Base-by-base conservation (phyloP, 2,113 vertebrate species). In the Grantiella picta region DNA sequence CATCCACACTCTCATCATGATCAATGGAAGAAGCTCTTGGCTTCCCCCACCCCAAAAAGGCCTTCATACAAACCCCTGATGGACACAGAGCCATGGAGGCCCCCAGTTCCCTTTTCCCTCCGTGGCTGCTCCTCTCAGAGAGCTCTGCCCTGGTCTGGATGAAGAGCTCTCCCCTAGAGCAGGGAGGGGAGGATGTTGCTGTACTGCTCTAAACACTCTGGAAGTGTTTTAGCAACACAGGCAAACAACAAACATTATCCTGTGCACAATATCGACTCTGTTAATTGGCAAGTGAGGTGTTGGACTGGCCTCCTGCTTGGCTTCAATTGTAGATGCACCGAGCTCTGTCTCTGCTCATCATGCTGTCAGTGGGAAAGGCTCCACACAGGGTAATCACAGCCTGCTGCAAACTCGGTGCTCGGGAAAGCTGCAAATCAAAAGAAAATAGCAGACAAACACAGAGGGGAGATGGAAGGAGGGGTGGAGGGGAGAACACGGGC, bases 281-380 rank as follows among this genome's bases (percentile, higher is more conserved):
- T 90, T 95, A 95, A 97, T 96, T 95, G 91, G 96, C 79, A 91
- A 86, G 94, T 83, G 82, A 94, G 95, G 92, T 75, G 92, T 45
- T 88, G 86, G 91, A 28, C 92, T 60, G 92, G 94, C 89, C 91
- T 95, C 96, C 92, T 81, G 95, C 95, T 91, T 86, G 80, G 95
- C 70, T 95, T 84, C 95, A 94, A 96, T 96, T 89, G 91, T 70
- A 82, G 75, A 79, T 71, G 91, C 87, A 49, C 87, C 2, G 15
- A 93, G 47, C 76, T 56, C 75, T 20, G 76, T 15, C 90, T 95
- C 81, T 5, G 38, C 91, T 96, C 90, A 95, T 97, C 96, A 92
- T 12, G 73, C 94, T 94, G 90, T 86, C 96, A 84, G 96, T 92
- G 91, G 96, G 96, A 88, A 86, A 86, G 91, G 87, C 94, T 94